A percentile compares a stretch with the other conserved stretches of the same genome.
Evolutionary conservation across 2,888 invertebrate species (phyloP).

Genomic region (Drosophila recens): DNA sequence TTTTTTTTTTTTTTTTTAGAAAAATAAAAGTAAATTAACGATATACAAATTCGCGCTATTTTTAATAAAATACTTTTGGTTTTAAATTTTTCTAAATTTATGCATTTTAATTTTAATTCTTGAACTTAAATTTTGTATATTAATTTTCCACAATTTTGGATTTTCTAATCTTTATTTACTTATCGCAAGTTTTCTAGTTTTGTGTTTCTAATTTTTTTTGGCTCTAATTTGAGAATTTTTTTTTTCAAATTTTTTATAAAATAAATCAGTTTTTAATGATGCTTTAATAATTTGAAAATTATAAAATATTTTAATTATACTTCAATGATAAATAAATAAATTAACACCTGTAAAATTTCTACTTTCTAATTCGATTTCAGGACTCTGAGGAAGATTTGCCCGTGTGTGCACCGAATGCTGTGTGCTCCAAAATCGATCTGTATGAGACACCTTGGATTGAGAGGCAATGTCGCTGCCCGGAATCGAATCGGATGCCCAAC

Average conservation of each 20-base stretch:
- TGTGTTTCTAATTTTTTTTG: no score
- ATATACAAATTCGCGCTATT: no score
- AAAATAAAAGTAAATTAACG: no score
- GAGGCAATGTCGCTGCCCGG: conserved; percentile 92
- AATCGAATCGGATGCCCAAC: conserved; percentile 82
- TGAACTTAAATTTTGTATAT: no score
- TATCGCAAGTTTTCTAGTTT: neutral
- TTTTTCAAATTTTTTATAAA: no score
- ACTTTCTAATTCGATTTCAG: conserved; percentile 85
- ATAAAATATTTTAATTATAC: neutral
- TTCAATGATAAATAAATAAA: neutral
- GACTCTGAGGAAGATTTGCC: conserved; percentile 92
- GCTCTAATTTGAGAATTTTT: no score
- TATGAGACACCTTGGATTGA: conserved; percentile 95
- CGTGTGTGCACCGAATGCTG: conserved; percentile 91
- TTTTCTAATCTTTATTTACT: neutral
- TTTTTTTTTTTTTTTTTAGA: no score
- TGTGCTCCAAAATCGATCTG: conserved; percentile 94
- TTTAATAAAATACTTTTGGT: neutral
- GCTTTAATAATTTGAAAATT: neutral
- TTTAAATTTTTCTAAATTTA: no score
- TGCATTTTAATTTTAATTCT: no score
- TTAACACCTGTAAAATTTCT: conserved; percentile 3
- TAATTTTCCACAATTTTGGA: no score
- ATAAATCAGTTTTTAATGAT: no score